Percentiles rank a stretch among this genome's conserved stretches.
phyloP scores from a whole-genome alignment of 2,113 vertebrate species.

The Irena cyanogastra region DNA sequence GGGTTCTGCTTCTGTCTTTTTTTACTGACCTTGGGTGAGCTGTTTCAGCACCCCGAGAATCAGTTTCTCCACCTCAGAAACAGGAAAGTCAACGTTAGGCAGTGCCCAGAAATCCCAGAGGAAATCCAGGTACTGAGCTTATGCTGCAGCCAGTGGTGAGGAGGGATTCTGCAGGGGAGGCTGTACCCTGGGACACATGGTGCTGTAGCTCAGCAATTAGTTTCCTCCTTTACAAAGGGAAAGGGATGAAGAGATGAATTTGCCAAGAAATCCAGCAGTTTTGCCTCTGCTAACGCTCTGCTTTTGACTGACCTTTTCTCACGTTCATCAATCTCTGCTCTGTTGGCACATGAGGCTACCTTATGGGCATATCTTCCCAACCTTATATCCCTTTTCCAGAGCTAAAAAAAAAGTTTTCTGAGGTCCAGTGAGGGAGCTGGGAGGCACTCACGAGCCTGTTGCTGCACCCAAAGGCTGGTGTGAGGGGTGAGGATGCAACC shows the following conservation, averaged over 20 bases:
- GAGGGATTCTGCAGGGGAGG: not conserved
- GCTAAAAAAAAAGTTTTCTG: not conserved
- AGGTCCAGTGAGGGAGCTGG: not conserved
- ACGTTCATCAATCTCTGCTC: not conserved
- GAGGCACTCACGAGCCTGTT: not conserved
- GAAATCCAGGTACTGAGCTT: not conserved
- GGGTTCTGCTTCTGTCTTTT: not conserved
- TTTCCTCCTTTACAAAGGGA: not conserved
- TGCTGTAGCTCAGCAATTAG: not conserved
- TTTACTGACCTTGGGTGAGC: not conserved
- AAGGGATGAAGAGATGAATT: not conserved
- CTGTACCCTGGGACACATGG: fast-evolving
- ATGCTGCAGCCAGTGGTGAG: not conserved
- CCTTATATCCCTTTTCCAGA: not conserved
- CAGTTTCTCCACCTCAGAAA: not conserved
- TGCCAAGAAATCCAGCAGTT: not conserved
- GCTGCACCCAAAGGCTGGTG: fast-evolving
- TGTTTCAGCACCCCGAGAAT: not conserved
- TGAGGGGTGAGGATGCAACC: not conserved
- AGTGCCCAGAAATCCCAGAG: not conserved
- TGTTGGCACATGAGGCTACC: not conserved
- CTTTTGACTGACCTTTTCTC: not conserved
- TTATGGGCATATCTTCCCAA: not conserved
- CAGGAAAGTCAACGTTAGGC: not conserved
- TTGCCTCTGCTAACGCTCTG: not conserved